Percentiles rank a stretch among this genome's conserved stretches.
phyloP scores from a whole-genome alignment of 2,797 vertebrate species.

The Limosa lapponica region DNA sequence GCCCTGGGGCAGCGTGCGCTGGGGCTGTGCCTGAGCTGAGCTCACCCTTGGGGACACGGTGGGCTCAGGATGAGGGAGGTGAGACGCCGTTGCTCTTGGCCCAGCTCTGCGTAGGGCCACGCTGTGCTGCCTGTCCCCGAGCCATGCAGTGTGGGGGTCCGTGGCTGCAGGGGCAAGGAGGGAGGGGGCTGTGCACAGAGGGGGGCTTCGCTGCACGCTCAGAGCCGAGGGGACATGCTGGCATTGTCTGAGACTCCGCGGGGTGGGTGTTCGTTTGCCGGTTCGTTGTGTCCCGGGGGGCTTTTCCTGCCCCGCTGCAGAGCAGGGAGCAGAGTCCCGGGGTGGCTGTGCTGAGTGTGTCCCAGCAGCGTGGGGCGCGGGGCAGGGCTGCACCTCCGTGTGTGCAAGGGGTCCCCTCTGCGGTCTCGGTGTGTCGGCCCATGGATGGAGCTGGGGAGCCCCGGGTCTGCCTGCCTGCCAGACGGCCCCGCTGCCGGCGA shows the following conservation, averaged over 20 bases:
- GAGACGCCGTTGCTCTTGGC: not conserved
- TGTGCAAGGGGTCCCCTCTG: fast-evolving
- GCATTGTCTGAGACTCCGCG: not conserved
- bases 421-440: not conserved
- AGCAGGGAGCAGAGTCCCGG: not conserved
- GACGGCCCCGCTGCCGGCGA: not conserved
- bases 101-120: not conserved
- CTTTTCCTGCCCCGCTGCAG: not conserved
- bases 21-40: not conserved
- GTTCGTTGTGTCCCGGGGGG: fast-evolving
- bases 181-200: not conserved
- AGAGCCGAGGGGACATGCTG: not conserved
- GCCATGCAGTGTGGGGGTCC: not conserved
- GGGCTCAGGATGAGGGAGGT: not conserved
- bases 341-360: fast-evolving
- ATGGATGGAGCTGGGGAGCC: not conserved
- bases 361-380: not conserved
- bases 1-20: not conserved
- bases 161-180: not conserved
- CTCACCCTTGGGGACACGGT: not conserved
- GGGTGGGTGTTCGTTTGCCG: not conserved
- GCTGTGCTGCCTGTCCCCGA: not conserved
- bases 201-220: not conserved
- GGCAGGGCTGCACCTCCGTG: not conserved
- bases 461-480: not conserved